Conservation (phyloP, 2,113 vertebrate genomes). For the Antechinus flavipes region DNA sequence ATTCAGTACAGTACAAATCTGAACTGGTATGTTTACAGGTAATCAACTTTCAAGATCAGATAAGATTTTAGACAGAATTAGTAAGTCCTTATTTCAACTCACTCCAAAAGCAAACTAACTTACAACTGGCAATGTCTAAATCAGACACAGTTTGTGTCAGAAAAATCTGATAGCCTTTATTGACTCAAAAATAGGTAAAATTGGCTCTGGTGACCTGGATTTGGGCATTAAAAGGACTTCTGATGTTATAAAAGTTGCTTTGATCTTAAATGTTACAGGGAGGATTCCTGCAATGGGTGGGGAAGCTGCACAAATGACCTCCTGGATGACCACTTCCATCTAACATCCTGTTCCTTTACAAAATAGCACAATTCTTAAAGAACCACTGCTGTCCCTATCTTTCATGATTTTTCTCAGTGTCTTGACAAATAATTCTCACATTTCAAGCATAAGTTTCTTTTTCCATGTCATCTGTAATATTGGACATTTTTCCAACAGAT, state of each 20-base stretch:
- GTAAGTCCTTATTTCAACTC: constrained; percentile 1
- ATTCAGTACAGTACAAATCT: constrained; percentile 28
- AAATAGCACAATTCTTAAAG: neutral
- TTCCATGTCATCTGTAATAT: neutral
- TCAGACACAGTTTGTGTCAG: neutral
- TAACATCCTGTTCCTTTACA: neutral
- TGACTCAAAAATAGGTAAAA: neutral
- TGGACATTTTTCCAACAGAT: neutral
- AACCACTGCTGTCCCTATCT: neutral
- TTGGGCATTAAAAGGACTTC: neutral
- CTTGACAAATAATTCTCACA: neutral
- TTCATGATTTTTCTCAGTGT: neutral
- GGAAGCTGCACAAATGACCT: neutral
- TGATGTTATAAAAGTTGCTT: neutral
- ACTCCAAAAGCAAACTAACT: neutral
- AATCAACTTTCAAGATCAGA: constrained; percentile 31
- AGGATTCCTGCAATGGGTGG: neutral
- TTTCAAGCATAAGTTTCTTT: neutral
- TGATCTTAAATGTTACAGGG: neutral
- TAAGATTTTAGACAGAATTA: neutral
- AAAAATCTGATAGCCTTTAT: neutral
- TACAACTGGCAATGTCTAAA: neutral
- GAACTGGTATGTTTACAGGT: constrained; percentile 25
- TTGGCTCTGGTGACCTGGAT: neutral
- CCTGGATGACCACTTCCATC: neutral